Percentiles rank a stretch among this genome's conserved stretches.
Evolutionary conservation across 2,888 invertebrate genomes (phyloP).

Genomic region (Sylvicola cinctus): DNA sequence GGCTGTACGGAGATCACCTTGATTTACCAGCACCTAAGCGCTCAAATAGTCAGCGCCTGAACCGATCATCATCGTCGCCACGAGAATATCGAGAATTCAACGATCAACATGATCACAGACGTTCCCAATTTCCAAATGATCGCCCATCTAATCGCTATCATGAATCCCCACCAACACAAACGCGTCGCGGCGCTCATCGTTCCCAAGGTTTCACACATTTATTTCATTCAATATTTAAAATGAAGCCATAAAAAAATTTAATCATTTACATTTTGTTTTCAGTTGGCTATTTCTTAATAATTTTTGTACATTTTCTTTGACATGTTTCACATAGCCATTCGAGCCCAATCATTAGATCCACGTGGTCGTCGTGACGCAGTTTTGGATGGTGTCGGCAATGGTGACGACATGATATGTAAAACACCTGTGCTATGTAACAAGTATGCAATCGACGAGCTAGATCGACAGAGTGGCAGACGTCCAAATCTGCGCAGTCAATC

Average conservation of each 20-base stretch:
- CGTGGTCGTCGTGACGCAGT: conserved; percentile 14
- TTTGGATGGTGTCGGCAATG: conserved; percentile 18
- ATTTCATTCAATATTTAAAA: too few relatives aligned
- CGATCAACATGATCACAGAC: too few relatives aligned
- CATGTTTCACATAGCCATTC: conserved; percentile 6
- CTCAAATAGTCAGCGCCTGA: neutral
- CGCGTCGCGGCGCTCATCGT: neutral
- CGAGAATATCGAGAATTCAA: neutral
- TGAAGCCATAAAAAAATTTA: neutral
- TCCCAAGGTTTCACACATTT: neutral
- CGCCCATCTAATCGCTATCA: neutral
- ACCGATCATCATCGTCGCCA: neutral
- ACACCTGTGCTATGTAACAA: conserved; percentile 48
- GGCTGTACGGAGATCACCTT: neutral
- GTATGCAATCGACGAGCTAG: conserved; percentile 36
- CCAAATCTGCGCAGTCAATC: conserved; percentile 7
- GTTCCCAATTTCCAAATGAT: too few relatives aligned
- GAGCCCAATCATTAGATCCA: conserved; percentile 23
- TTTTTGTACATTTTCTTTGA: neutral
- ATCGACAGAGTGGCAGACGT: conserved; percentile 7
- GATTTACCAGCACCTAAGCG: neutral
- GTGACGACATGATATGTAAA: too few relatives aligned
- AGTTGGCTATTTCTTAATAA: neutral
- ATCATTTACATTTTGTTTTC: neutral
- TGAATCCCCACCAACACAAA: neutral